These are phyloP conservation scores for Acronicta leporina DNA, from an alignment of 2,888 invertebrate genomes.

Conservation along the genomic window DNA sequence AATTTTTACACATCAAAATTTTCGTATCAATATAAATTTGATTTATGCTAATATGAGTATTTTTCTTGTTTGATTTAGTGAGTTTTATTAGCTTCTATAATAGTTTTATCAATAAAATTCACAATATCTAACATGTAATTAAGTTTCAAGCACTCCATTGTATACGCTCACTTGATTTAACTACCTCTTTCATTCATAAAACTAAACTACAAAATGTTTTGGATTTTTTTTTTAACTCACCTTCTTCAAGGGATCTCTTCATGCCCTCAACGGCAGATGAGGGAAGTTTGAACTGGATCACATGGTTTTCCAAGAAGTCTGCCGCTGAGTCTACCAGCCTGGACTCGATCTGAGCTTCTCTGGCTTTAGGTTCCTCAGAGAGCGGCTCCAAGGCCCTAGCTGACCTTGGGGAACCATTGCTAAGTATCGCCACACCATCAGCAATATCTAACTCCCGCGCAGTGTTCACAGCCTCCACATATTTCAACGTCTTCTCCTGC, in stretches of 20 bases:
- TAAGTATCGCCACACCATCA: constrained; percentile 89
- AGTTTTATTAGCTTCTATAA: constrained; percentile 10
- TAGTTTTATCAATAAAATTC: constrained; percentile 17
- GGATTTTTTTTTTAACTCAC: constrained; percentile 79
- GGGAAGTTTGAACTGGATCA: constrained; percentile 94
- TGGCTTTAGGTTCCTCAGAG: constrained; percentile 92
- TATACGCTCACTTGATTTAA: constrained; percentile 23
- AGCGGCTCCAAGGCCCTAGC: constrained; percentile 90
- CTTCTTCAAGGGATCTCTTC: constrained; percentile 94
- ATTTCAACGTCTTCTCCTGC: constrained; percentile 93
- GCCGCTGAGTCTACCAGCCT: constrained; percentile 93
- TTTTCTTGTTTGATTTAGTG: constrained; percentile 3
- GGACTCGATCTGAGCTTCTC: constrained; percentile 93
- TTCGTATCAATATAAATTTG: too few species aligned
- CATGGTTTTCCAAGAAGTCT: constrained; percentile 94
- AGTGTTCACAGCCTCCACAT: constrained; percentile 89
- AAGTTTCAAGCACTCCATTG: constrained; percentile 23
- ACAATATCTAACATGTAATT: constrained; percentile 24
- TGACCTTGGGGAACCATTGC: constrained; percentile 88
- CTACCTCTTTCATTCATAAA: constrained; percentile 6
- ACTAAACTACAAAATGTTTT: background rate
- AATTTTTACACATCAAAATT: constrained; percentile 21
- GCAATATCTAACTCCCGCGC: constrained; percentile 89
- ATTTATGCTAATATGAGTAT: constrained; percentile 12
- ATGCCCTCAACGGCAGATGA: constrained; percentile 92